Percentiles rank a stretch among this genome's conserved stretches.
These are phyloP conservation scores for Andrena cerasifolii DNA, from an alignment of 1,140 invertebrate species.

Conservation along the genomic window DNA sequence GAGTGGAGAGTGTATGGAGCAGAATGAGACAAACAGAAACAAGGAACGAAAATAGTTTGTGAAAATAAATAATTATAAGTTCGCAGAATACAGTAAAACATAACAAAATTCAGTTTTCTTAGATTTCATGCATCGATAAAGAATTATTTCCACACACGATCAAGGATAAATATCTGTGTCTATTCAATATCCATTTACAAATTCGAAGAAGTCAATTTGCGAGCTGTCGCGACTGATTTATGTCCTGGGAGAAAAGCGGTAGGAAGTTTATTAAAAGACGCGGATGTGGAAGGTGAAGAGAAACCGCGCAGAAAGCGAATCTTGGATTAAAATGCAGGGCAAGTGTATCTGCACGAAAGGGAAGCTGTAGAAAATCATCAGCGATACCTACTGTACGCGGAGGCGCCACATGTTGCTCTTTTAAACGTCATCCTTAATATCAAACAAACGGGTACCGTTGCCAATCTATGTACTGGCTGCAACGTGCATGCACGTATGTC, in stretches of 20 bases:
- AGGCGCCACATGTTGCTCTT: conserved; percentile 67
- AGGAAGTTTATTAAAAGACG: conserved; percentile 32
- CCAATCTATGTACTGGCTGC: conserved; percentile 45
- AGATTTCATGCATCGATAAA: not conserved
- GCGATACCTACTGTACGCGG: conserved; percentile 28
- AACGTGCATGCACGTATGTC: conserved; percentile 52
- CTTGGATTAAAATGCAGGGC: conserved; percentile 1
- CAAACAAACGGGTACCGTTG: conserved; percentile 53
- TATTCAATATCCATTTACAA: conserved; percentile 10
- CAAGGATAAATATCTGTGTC: not conserved
- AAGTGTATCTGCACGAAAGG: not conserved
- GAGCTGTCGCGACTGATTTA: conserved; percentile 32
- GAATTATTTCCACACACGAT: not conserved
- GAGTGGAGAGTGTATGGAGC: not conserved
- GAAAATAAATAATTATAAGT: not conserved
- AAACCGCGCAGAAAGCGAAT: conserved; percentile 22
- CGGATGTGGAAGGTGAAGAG: conserved; percentile 1
- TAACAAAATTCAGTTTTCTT: no score
- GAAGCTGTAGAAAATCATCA: conserved; percentile 26
- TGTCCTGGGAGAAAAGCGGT: not conserved
- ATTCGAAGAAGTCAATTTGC: conserved; percentile 24
- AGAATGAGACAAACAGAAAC: not conserved
- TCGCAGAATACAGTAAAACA: no score
- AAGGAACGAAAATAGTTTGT: not conserved
- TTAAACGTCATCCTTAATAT: conserved; percentile 64